Base-by-base conservation (phyloP, 2,113 vertebrate species). In the Grallaria varia region DNA sequence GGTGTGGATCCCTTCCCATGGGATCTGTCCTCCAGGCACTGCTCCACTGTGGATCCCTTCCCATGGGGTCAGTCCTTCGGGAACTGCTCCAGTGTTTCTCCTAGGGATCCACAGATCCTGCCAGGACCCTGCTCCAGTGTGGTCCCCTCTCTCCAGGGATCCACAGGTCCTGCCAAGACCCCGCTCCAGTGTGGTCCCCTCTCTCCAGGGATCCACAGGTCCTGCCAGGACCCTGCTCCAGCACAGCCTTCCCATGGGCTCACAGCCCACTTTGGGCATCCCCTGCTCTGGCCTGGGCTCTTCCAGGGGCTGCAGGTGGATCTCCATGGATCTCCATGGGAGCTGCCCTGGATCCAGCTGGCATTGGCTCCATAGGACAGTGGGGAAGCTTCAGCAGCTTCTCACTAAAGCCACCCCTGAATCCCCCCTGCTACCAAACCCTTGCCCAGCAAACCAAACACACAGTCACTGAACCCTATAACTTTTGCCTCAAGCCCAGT, bases 291-390 rank as follows among this genome's bases (percentile, higher is more conserved):
- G 25, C 50, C 52, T 33, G 59, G 76, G 76, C 35, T 44, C 14
- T 76, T 37, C 67, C 86, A 5, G 59, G 86, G 44, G 37, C 76
- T 81, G 68, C 52, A 37, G 33, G 50, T 5, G 59, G 52, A 8
- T 89, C 68, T 67, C 77, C 59, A 25, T 27, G 50, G 44, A 33
- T 59, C 15, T 67, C 55, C 67, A 37, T 33, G 37, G 55, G 33
- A 52, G 25, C 31, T 0, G 2, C 39, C 1, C 0, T 17, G 50
- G 28, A 33, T 6, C 9, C 1, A 1, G 3, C 37, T 58, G 59
- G 5, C 2, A 0, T 22, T 40, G 58, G 58, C 44, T 78, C 16
- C 23, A 3, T 30, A 3, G 39, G 66, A n/a, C 50, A 35, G 1
- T 21, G 44, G 60, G 52, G 68, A 58, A 66, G 33, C 44, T 90